Evolutionary conservation across 2,797 vertebrate species (phyloP).

Genomic region (Mormyrops boulengeri): DNA sequence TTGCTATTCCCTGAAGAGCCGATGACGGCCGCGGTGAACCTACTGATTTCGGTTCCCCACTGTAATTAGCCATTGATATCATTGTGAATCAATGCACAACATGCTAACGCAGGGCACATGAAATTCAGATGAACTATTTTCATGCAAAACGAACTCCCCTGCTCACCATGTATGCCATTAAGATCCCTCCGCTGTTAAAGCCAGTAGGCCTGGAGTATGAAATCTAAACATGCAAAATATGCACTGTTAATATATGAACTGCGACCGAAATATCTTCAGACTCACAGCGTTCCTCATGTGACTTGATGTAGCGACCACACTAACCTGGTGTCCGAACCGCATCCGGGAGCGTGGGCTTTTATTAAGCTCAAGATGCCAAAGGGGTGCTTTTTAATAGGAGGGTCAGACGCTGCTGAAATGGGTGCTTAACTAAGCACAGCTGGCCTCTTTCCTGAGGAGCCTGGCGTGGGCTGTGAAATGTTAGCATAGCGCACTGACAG

Average conservation of each 20-base stretch:
- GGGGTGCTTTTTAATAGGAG: not conserved
- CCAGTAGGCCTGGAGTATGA: not conserved
- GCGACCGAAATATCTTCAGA: not conserved
- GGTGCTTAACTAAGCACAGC: not conserved
- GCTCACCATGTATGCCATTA: constrained; percentile 2
- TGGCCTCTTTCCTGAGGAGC: not conserved
- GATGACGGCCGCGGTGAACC: constrained; percentile 27
- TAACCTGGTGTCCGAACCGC: not conserved
- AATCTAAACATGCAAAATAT: not conserved
- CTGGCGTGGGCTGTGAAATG: not conserved
- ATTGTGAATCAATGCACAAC: constrained; percentile 28
- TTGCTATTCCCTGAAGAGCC: constrained; percentile 21
- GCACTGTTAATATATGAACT: not conserved
- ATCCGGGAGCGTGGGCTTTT: not conserved
- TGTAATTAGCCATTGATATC: constrained; percentile 39
- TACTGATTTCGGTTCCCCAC: constrained; percentile 39
- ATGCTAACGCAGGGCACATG: constrained; percentile 23
- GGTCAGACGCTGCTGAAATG: not conserved
- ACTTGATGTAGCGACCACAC: not conserved
- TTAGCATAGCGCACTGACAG: not conserved
- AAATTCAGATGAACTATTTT: constrained; percentile 41
- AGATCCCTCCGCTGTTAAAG: constrained; percentile 11
- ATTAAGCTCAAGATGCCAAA: not conserved
- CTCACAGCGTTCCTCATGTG: not conserved
- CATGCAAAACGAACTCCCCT: constrained; percentile 34